Base-by-base conservation (phyloP, 1,140 invertebrate species). In the Charaxes varanes region DNA sequence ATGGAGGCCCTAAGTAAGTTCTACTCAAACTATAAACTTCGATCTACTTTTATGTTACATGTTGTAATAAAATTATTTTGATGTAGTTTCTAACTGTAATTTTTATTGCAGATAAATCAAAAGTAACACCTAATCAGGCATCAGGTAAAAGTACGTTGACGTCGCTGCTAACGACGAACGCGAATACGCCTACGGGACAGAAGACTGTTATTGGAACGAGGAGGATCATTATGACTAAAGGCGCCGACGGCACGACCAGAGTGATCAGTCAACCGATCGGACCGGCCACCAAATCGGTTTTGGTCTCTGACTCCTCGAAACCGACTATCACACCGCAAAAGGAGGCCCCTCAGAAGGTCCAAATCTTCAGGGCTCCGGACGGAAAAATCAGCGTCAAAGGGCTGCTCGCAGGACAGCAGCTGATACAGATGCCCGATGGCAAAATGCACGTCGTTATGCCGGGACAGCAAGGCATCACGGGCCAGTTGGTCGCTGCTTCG, bases 301-400 rank as follows among this genome's bases (percentile, higher is more conserved):
- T 55, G 16, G 41, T 59, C 14, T 53, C 63, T 4, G 65, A 53
- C 7, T 32, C 62, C 2, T 41, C 63, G 35, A 66, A 82, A 40
- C 15, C 61, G 2, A 40, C 57, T 22, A 47, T 72, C 6, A 65
- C 64, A 15, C 68, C 74, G 22, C 76, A 73, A 24, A 80, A 85
- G 28, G 79, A 87, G 0, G 86, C 86, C n/a, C 79, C 78, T 6
- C 92, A 94, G 66, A 92, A 94, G 69, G 92, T 98, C 15, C 95
- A 97, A 85, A 95, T 98, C 41, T 90, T 96, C 50, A 90, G 94
- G 58, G 90, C 91, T 0, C 91, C 94, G 0, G 94, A 97, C 78
- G 96, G 96, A 8, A 96, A 97, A 80, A 85, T 98, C 0, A 94
- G 96, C 71, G 95, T 98, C 2, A 88, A 93, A 41, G 97, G 96